Evolutionary conservation across 2,888 invertebrate genomes (phyloP).

Genomic region (Polydrusus cervinus): DNA sequence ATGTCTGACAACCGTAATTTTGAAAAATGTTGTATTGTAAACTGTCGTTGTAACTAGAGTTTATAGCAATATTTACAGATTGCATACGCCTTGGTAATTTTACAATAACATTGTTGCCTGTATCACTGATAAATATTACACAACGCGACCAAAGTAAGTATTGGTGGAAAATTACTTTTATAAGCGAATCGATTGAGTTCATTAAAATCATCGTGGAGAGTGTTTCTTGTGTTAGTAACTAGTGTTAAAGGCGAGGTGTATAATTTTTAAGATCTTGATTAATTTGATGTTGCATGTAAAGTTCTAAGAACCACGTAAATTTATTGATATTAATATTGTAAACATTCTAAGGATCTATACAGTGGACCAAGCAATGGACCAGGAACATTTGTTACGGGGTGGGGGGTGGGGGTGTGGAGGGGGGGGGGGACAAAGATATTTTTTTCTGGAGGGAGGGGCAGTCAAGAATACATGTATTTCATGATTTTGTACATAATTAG

Average conservation of each 20-base stretch:
- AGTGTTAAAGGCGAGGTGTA: neutral
- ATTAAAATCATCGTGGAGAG: neutral
- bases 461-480: too few relatives aligned
- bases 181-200: constrained; percentile 19
- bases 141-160: constrained; percentile 17
- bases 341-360: neutral
- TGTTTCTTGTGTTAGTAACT: neutral
- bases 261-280: neutral
- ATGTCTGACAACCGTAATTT: constrained; percentile 60
- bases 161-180: constrained; percentile 33
- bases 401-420: too few relatives aligned
- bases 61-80: constrained; percentile 34
- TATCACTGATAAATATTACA: constrained; percentile 11
- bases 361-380: neutral
- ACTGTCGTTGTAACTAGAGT: constrained; percentile 35
- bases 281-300: neutral
- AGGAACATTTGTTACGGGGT: too few relatives aligned
- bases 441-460: too few relatives aligned
- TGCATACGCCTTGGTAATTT: constrained; percentile 15
- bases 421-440: too few relatives aligned
- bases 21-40: constrained; percentile 49
- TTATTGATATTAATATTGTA: neutral
- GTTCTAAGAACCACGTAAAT: neutral
- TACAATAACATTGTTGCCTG: neutral
- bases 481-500: too few relatives aligned